A percentile compares a stretch with the other conserved stretches of the same genome.
These are phyloP conservation scores for Deilephila porcellus DNA, from an alignment of 2,888 invertebrate species.

Conservation along the genomic window DNA sequence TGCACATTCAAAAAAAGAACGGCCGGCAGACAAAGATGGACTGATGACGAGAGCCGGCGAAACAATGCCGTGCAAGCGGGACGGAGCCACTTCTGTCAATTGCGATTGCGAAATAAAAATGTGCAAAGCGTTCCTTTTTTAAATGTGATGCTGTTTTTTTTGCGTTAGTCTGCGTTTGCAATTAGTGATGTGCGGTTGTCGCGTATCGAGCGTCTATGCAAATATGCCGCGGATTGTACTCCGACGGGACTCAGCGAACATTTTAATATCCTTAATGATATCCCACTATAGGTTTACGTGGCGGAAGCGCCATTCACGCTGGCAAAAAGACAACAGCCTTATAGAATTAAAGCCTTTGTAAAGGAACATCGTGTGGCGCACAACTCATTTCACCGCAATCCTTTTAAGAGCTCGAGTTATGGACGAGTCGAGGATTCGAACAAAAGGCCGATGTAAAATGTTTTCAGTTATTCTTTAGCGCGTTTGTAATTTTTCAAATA, in stretches of 20 bases:
- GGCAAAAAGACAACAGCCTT: conserved; percentile 66
- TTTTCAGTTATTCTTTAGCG: conserved; percentile 58
- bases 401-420: conserved; percentile 69
- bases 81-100: conserved; percentile 76
- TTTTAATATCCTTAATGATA: conserved; percentile 20
- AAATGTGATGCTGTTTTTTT: conserved; percentile 80
- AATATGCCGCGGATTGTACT: conserved; percentile 48
- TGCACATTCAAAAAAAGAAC: conserved; percentile 82
- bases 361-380: conserved; percentile 32
- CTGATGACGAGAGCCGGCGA: conserved; percentile 75
- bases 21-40: conserved; percentile 82
- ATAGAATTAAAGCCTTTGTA: conserved; percentile 49
- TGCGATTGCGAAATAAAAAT: conserved; percentile 81
- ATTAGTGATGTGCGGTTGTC: conserved; percentile 82
- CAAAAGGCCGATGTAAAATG: conserved; percentile 66
- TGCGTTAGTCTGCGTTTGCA: conserved; percentile 83
- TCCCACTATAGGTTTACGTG: conserved; percentile 20
- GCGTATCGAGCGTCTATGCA: conserved; percentile 75
- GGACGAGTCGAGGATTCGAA: conserved; percentile 61
- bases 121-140: conserved; percentile 82
- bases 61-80: conserved; percentile 80
- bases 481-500: conserved; percentile 40
- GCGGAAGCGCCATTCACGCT: conserved; percentile 67
- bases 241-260: conserved; percentile 28
- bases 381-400: conserved; percentile 66